Conservation (phyloP, 1,140 invertebrate species). For the Drosophila murphyi region DNA sequence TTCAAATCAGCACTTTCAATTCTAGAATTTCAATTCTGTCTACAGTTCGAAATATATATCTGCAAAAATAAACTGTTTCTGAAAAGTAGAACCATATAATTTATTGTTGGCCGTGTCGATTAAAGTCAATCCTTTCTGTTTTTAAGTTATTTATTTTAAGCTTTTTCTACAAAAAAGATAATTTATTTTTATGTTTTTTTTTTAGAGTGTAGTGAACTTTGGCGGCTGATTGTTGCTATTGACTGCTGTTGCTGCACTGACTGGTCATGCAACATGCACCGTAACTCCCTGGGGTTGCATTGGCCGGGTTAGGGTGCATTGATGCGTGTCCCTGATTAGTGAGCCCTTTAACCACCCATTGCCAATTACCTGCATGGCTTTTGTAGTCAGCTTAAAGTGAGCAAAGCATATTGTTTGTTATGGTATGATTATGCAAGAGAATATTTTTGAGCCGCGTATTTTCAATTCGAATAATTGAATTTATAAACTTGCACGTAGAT, state of each 20-base stretch:
- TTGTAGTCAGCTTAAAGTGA: slow-evolving; percentile 1
- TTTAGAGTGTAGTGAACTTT: slow-evolving; percentile 17
- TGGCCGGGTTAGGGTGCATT: slow-evolving; percentile 9
- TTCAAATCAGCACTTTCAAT: too few relatives aligned
- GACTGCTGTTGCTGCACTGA: slow-evolving; percentile 24
- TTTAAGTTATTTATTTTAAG: too few relatives aligned
- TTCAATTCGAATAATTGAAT: neutral
- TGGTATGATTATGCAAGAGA: neutral
- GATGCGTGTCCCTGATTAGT: slow-evolving; percentile 36
- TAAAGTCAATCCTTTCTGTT: too few relatives aligned
- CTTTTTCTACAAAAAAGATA: too few relatives aligned
- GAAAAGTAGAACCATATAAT: too few relatives aligned
- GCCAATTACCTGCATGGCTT: slow-evolving; percentile 8
- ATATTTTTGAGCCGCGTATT: neutral
- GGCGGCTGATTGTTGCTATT: slow-evolving; percentile 1
- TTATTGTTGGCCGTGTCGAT: too few relatives aligned
- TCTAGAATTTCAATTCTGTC: too few relatives aligned
- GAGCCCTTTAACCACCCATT: slow-evolving; percentile 3
- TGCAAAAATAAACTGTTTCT: too few relatives aligned
- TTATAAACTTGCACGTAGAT: too few relatives aligned
- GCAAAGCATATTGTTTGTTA: neutral
- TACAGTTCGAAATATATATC: too few relatives aligned
- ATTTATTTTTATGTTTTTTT: neutral
- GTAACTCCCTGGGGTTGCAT: neutral
- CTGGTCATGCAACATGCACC: slow-evolving; percentile 44